Base-by-base conservation (phyloP, 2,113 vertebrate species). In the Saccopteryx bilineata region DNA sequence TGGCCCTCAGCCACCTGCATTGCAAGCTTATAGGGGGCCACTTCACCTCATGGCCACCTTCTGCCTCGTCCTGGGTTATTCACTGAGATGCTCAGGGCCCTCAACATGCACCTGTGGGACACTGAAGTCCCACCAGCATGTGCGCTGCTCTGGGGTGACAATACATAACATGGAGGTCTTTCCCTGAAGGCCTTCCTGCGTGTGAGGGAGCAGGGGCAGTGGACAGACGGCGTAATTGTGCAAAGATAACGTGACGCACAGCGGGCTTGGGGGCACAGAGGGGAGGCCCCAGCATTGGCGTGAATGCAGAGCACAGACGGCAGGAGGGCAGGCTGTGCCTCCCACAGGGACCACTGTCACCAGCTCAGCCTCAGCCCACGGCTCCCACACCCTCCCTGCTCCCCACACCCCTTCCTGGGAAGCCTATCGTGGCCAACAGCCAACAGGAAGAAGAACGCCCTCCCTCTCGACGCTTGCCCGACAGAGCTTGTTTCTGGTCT, bases 201-300 rank as follows among this genome's bases (percentile, higher is more conserved):
- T 28, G 5, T 28, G 52, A 21, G 31, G 24, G 39, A 2, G 1
- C 17, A 21, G 24, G 63, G 24, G 39, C 14, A 19, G 18, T 10
- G 39, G 26, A 24, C 9, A 50, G 61, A 66, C 1, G 0, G 11
- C 1, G 46, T 12, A 39, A 50, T 1, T 0, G 0, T 1, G 2
- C 15, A 24, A 65, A 17, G 31, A 9, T 24, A 48, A 58, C 0
- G 0, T 31, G 17, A 13, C 4, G 9, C 28, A 48, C 2, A 90
- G 19, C 24, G 0, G 0, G 56, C 58, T 31, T 26, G 18, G 56
- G 28, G 85, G n/a, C 33, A 18, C 50, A 26, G 24, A 46, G 65
- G 14, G 24, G 54, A 46, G 13, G 9, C 12, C 50, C 31, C 9
- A 1, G 50, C 12, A 46, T 46, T 18, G 0, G 33, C 9, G 9